These are phyloP conservation scores for Notodonta dromedarius DNA, from an alignment of 2,888 invertebrate genomes.

Conservation along the genomic window DNA sequence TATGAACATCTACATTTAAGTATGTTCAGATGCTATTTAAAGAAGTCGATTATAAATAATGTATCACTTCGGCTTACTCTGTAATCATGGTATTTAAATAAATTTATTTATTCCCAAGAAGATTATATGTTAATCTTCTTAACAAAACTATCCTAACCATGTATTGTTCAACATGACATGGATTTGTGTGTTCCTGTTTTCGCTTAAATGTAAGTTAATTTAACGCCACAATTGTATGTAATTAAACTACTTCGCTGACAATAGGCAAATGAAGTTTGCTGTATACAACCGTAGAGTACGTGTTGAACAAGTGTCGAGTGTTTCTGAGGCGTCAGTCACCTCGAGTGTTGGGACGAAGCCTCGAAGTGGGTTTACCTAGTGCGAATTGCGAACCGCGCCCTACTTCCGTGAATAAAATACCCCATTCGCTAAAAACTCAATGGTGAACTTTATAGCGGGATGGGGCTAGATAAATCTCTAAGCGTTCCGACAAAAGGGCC, in stretches of 20 bases:
- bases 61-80: too few species aligned
- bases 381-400: slow-evolving; percentile 47
- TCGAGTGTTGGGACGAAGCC: slow-evolving; percentile 33
- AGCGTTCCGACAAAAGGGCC: slow-evolving; percentile 15
- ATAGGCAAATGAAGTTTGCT: slow-evolving; percentile 1
- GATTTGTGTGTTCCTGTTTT: neutral
- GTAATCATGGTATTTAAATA: too few species aligned
- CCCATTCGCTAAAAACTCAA: slow-evolving; percentile 45
- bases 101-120: too few species aligned
- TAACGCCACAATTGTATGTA: neutral
- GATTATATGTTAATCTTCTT: too few species aligned
- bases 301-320: slow-evolving; percentile 25
- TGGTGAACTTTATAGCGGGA: slow-evolving; percentile 50
- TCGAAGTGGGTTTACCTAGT: slow-evolving; percentile 51
- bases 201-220: neutral
- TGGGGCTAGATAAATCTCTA: slow-evolving; percentile 29
- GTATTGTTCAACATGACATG: too few species aligned
- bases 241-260: neutral
- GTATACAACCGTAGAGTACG: neutral
- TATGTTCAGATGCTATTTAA: too few species aligned
- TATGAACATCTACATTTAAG: too few species aligned
- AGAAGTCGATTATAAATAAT: too few species aligned
- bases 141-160: too few species aligned
- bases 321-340: slow-evolving; percentile 42
- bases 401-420: slow-evolving; percentile 53